These are phyloP conservation scores for Distichodus sexfasciatus DNA, from an alignment of 2,797 vertebrate species.

Conservation along the genomic window DNA sequence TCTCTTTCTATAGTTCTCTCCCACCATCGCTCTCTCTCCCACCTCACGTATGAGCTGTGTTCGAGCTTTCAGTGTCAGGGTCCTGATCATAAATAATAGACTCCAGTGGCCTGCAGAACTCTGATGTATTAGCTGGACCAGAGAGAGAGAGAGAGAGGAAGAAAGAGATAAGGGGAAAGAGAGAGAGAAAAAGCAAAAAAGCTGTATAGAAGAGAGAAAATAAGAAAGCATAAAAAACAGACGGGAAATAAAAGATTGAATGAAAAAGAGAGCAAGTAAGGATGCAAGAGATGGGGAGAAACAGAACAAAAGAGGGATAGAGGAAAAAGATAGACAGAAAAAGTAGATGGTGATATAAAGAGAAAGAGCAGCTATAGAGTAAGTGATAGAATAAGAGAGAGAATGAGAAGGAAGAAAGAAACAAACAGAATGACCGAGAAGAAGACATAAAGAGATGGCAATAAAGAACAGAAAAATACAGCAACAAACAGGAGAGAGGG, in stretches of 20 bases:
- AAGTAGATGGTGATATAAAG: not conserved
- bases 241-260: not conserved
- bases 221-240: not conserved
- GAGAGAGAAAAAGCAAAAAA: constrained; percentile 7
- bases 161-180: constrained; percentile 39
- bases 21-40: not conserved
- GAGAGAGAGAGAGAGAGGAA: constrained; percentile 49
- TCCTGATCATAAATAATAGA: constrained; percentile 75
- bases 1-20: not conserved
- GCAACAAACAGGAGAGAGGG: too few relatives aligned
- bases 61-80: constrained; percentile 63
- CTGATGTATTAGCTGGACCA: constrained; percentile 67
- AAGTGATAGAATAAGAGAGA: too few relatives aligned
- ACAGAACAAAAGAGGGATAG: too few relatives aligned
- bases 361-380: too few relatives aligned
- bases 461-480: too few relatives aligned
- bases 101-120: constrained; percentile 64
- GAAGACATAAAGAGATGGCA: not conserved
- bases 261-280: constrained; percentile 2
- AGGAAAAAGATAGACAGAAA: constrained; percentile 8
- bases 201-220: not conserved
- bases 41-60: constrained; percentile 34
- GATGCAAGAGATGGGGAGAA: too few relatives aligned
- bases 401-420: constrained; percentile 5
- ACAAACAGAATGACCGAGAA: constrained; percentile 12